Conservation (phyloP, 92 coral and sea anemone species). For the Epizoanthus scotinus region DNA sequence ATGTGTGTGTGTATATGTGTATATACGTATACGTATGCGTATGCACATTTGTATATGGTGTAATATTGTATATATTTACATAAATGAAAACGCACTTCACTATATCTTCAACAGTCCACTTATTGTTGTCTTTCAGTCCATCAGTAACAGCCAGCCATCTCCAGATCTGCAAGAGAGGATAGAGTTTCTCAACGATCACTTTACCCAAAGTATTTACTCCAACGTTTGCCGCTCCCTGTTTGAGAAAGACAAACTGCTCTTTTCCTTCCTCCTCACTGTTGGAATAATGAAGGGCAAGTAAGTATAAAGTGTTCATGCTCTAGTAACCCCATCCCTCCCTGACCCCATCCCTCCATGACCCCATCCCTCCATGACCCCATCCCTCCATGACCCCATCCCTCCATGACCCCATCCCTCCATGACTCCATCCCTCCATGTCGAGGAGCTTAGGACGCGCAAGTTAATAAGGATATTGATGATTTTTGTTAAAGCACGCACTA, state of each 20-base stretch:
- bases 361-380: too few species aligned
- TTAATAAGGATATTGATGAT: too few species aligned
- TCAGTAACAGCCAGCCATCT: conserved; percentile 90
- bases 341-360: too few species aligned
- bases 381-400: too few species aligned
- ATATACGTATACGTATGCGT: too few species aligned
- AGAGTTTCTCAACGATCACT: conserved; percentile 90
- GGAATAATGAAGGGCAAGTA: conserved; percentile 93
- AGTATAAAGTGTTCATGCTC: conserved; percentile 14
- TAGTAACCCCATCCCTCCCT: too few species aligned
- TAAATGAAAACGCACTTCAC: too few species aligned
- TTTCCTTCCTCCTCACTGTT: conserved; percentile 89
- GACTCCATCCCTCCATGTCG: not conserved
- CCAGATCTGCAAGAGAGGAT: conserved; percentile 89
- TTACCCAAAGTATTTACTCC: conserved; percentile 93
- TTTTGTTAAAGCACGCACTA: not conserved
- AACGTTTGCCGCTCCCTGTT: conserved; percentile 97
- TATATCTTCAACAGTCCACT: not conserved
- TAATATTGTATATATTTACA: too few species aligned
- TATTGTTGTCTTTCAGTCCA: conserved; percentile 69
- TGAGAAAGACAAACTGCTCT: conserved; percentile 95
- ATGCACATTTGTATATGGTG: too few species aligned
- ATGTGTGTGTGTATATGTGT: too few species aligned
- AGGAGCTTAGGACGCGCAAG: not conserved
- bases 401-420: too few species aligned